Evolutionary conservation across 2,113 vertebrate species (phyloP).

Genomic region (Columbina picui): DNA sequence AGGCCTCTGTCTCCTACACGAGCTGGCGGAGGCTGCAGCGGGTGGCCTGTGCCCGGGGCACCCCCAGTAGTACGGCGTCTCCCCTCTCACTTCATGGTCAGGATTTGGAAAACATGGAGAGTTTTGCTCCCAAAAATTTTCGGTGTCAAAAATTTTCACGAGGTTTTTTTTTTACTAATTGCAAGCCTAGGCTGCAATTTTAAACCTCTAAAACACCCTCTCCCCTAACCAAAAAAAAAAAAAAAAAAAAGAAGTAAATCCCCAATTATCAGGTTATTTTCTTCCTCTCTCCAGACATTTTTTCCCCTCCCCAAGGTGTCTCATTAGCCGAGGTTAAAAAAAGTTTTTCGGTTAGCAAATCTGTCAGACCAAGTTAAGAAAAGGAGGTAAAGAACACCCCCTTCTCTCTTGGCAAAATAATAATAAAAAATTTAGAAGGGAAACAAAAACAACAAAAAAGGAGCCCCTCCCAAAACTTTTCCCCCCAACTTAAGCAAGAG

Average conservation of each 20-base stretch:
- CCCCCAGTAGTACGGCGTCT: background rate
- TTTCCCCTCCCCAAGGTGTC: background rate
- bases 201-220: background rate
- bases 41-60: constrained; percentile 34
- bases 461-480: background rate
- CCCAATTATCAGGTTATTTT: constrained; percentile 60
- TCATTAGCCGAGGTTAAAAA: constrained; percentile 30
- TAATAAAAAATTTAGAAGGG: no score
- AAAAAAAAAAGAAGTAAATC: background rate
- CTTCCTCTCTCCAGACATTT: constrained; percentile 72
- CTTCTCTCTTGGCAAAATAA: background rate
- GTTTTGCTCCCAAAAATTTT: background rate
- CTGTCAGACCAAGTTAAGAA: background rate
- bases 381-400: background rate
- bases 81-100: constrained; percentile 69
- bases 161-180: background rate
- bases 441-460: background rate
- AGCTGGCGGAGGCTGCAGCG: constrained; percentile 9
- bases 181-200: background rate
- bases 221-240: background rate
- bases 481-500: constrained; percentile 24
- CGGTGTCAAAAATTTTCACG: background rate
- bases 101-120: constrained; percentile 49
- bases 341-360: constrained; percentile 41
- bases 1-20: background rate